Evolutionary conservation across 2,113 vertebrate species (phyloP), one percentile per base, ranked within the genome.

Genomic region (Siniperca chuatsi): DNA sequence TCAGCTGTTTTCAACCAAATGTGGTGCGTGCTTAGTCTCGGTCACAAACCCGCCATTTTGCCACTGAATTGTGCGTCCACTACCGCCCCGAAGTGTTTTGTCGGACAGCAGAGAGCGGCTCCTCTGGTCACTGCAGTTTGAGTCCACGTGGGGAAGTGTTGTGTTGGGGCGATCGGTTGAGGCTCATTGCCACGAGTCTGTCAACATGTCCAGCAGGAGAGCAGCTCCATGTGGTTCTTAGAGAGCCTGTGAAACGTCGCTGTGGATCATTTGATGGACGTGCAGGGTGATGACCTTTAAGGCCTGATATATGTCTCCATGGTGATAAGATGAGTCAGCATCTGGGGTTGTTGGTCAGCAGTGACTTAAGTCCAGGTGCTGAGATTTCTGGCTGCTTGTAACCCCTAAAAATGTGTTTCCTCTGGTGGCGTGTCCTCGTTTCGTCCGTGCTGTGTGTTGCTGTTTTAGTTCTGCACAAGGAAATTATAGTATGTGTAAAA

Each of bases 301-400:
- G 71, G 13, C n/a, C 16, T 23, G 61, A 65, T 46, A 40, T 66
- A 42, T 21, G 40, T 79, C 61, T 52, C 66, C 48, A 8, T 48
- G 55, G 55, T 37, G 16, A 85, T 61, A 1, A 37, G 37, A 70
- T 66, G 72, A 87, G n/a, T 74, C 78, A 67, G 37, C 69, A 33
- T 65, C 50, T 52, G 65, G 52, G 29, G 50, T 4, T 60, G 78
- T 23, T 74, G 75, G 44, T 78, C 65, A 75, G 42, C 74, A 60
- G 55, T 44, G 42, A 73, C 66, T 86, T 54, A 74, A 12, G 50
- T 83, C 72, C 81, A 86, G 87, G n/a, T 85, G 78, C 48, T 52
- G 75, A 72, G 1, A 50, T 15, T 50, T 15, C 48, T 50, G 1
- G 64, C 46, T 60, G 44, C 33, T 82, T 61, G n/a, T 62, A 18